Evolutionary conservation across 2,888 invertebrate genomes (phyloP).

Genomic region (Caenorhabditis imperialis): DNA sequence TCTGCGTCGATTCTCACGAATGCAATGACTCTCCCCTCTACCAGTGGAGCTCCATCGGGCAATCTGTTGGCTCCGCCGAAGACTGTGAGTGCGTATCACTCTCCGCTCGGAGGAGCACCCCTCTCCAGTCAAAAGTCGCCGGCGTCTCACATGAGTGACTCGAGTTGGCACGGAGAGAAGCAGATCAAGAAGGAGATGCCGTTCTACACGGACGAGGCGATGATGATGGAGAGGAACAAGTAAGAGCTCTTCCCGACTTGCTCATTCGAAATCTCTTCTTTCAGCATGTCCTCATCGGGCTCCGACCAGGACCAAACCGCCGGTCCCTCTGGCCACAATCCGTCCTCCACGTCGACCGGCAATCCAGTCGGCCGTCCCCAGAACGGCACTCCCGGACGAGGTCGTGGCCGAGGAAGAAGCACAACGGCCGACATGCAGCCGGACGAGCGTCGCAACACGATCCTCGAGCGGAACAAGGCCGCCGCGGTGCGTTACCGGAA

Average conservation of each 20-base stretch:
- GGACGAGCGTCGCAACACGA: conserved; percentile 67
- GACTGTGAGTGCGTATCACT: conserved; percentile 56
- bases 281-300: conserved; percentile 45
- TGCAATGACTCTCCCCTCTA: conserved; percentile 47
- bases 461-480: conserved; percentile 75
- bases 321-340: conserved; percentile 11
- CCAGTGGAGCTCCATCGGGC: conserved; percentile 35
- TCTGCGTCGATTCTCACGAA: conserved; percentile 64
- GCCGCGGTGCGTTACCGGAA: conserved; percentile 77
- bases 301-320: conserved; percentile 45
- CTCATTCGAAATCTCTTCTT: conserved; percentile 5
- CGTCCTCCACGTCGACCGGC: conserved; percentile 26
- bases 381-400: conserved; percentile 59
- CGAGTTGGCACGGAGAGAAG: conserved; percentile 25
- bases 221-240: conserved; percentile 50
- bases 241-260: not conserved
- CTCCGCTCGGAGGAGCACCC: conserved; percentile 43
- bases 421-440: conserved; percentile 75
- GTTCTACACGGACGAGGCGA: conserved; percentile 37
- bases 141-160: not conserved
- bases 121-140: conserved; percentile 35
- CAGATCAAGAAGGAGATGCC: conserved; percentile 48
- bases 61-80: conserved; percentile 46
- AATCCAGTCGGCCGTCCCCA: conserved; percentile 53
- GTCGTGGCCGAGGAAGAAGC: conserved; percentile 66